Conservation (phyloP, 2,888 invertebrate species). For the Aleiodes alternator region DNA sequence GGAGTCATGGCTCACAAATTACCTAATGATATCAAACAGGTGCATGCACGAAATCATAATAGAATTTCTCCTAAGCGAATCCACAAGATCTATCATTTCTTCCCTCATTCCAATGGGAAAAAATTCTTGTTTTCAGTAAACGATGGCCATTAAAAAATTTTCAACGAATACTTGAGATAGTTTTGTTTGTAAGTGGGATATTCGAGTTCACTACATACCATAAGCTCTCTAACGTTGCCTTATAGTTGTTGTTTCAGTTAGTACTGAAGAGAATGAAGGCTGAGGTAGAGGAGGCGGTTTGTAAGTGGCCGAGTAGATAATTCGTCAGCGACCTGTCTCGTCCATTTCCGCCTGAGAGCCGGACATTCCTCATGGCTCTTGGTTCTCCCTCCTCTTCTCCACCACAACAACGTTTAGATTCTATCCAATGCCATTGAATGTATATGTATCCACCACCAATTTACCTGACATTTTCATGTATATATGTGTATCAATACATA, state of each 20-base stretch:
- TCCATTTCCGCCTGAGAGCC: conserved; percentile 56
- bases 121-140: not conserved
- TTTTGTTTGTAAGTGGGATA: conserved; percentile 38
- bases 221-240: not conserved
- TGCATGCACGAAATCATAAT: too few species aligned
- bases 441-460: conserved; percentile 26
- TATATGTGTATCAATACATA: conserved; percentile 31
- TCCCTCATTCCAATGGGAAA: not conserved
- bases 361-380: conserved; percentile 57
- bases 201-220: conserved; percentile 53
- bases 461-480: conserved; percentile 25
- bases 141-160: conserved; percentile 51
- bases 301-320: conserved; percentile 58
- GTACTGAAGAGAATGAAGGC: conserved; percentile 26
- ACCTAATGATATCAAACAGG: too few species aligned
- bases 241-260: conserved; percentile 17
- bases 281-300: conserved; percentile 44
- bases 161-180: conserved; percentile 54
- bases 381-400: conserved; percentile 43
- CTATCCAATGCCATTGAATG: conserved; percentile 36
- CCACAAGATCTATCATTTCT: too few species aligned
- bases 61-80: too few species aligned
- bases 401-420: conserved; percentile 21
- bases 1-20: too few species aligned
- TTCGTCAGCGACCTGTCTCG: conserved; percentile 58